Conservation (phyloP, 1,140 invertebrate genomes). For the Probaryconus sp. region DNA sequence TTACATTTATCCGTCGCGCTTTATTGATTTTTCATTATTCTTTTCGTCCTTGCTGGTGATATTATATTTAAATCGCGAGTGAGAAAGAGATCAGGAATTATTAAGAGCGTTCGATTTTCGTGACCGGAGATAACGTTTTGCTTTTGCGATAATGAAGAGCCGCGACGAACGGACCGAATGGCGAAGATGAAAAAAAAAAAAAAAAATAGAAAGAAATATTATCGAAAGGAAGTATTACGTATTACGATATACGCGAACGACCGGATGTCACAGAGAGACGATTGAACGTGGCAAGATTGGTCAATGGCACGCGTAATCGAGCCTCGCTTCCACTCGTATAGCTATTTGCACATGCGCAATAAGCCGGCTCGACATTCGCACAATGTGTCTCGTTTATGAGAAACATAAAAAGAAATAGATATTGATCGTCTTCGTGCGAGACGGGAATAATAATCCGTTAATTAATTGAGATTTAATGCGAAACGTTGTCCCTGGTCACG, state of each 20-base stretch:
- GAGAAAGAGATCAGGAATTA: too few species aligned
- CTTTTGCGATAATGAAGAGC: too few species aligned
- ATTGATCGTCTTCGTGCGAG: conserved; percentile 13
- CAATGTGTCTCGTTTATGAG: conserved; percentile 57
- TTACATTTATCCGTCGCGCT: too few species aligned
- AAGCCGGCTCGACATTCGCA: conserved; percentile 57
- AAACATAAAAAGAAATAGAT: conserved; percentile 27
- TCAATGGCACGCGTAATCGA: conserved; percentile 71
- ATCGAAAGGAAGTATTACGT: conserved; percentile 55
- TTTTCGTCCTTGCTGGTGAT: too few species aligned
- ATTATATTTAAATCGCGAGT: too few species aligned
- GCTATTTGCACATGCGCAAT: conserved; percentile 63
- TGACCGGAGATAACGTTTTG: too few species aligned
- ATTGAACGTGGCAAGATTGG: conserved; percentile 64
- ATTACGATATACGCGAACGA: conserved; percentile 50
- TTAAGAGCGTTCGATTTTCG: too few species aligned
- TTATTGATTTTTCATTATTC: too few species aligned
- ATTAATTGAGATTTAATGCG: conserved; percentile 43
- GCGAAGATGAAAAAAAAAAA: conserved; percentile 4
- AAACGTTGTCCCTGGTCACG: conserved; percentile 8
- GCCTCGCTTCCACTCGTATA: conserved; percentile 53
- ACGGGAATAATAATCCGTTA: conserved; percentile 16
- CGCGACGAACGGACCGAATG: too few species aligned
- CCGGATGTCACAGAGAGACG: conserved; percentile 65
- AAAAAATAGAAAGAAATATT: conserved; percentile 38